Evolutionary conservation across 2,113 vertebrate species (phyloP).

Genomic region (Cyanoramphus novaezelandiae): DNA sequence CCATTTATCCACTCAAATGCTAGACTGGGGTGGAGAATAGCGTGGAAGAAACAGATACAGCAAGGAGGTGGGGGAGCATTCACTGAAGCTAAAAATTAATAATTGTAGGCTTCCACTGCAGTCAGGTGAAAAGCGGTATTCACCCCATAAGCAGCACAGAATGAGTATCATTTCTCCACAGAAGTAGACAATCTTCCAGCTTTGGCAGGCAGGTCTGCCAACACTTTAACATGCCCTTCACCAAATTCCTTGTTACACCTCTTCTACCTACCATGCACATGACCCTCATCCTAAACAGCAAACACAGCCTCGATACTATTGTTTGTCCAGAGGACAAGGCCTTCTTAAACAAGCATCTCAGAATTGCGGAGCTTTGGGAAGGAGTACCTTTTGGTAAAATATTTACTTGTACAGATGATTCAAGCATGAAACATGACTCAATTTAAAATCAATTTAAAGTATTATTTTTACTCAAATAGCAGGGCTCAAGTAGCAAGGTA

Average conservation of each 20-base stretch:
- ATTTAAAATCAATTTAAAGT: not conserved
- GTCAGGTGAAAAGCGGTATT: not conserved
- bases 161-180: not conserved
- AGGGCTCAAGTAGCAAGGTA: not conserved
- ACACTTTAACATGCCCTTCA: not conserved
- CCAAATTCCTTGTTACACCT: not conserved
- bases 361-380: not conserved
- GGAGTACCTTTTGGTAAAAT: not conserved
- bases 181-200: not conserved
- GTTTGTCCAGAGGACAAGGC: not conserved
- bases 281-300: not conserved
- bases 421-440: not conserved
- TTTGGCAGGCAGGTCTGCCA: not conserved
- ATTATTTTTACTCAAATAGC: not conserved
- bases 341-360: accelerated
- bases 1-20: not conserved
- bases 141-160: not conserved
- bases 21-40: not conserved
- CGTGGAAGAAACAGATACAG: not conserved
- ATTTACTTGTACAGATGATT: not conserved
- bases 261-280: not conserved
- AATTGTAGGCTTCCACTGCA: accelerated
- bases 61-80: not conserved
- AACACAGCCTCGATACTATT: not conserved
- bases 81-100: not conserved